Evolutionary conservation across 2,888 invertebrate genomes (phyloP).

Genomic region (Leptopilina drosophilae): DNA sequence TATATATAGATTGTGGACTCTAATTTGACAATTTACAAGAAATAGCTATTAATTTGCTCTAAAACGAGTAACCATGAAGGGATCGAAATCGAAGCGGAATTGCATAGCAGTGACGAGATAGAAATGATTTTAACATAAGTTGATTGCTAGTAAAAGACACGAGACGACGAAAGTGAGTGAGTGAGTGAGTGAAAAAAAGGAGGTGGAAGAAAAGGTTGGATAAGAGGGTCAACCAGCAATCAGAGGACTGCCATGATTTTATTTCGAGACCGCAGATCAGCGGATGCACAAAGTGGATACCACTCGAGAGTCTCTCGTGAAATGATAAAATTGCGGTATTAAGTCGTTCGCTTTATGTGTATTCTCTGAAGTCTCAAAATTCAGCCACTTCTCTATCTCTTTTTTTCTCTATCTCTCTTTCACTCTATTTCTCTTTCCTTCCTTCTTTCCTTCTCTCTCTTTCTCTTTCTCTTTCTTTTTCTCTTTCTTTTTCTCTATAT

Average conservation of each 20-base stretch:
- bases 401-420: background rate
- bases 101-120: conserved; percentile 17
- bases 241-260: conserved; percentile 74
- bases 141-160: conserved; percentile 39
- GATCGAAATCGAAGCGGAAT: conserved; percentile 29
- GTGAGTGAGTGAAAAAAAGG: conserved; percentile 51
- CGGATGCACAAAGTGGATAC: conserved; percentile 59
- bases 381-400: conserved; percentile 47
- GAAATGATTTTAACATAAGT: conserved; percentile 27
- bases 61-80: conserved; percentile 17
- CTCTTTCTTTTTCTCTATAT: too few relatives aligned
- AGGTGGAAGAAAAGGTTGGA: conserved; percentile 52
- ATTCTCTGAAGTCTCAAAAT: conserved; percentile 75
- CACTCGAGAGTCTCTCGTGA: conserved; percentile 59
- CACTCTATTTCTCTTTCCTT: conserved; percentile 13
- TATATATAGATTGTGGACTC: background rate
- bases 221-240: conserved; percentile 64
- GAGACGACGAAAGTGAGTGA: too few relatives aligned
- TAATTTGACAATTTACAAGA: conserved; percentile 14
- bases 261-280: conserved; percentile 75
- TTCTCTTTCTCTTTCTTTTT: too few relatives aligned
- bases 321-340: conserved; percentile 77
- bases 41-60: conserved; percentile 35
- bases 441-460: conserved; percentile 11
- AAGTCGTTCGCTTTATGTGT: conserved; percentile 77